These are phyloP conservation scores for Temnopleurus reevesii DNA, from an alignment of 53 echinoderm and acorn worm species.

Conservation along the genomic window DNA sequence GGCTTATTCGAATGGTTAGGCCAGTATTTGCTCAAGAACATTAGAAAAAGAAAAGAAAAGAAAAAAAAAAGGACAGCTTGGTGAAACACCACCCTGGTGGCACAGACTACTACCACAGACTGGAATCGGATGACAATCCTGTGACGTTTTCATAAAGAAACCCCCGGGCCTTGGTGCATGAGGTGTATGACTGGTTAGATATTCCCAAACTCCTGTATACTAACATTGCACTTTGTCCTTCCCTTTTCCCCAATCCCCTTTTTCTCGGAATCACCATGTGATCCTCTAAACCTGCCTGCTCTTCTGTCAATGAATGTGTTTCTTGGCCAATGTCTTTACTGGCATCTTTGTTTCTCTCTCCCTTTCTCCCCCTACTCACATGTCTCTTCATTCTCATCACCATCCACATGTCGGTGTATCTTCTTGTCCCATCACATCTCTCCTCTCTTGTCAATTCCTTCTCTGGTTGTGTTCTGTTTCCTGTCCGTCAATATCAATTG, in stretches of 20 bases:
- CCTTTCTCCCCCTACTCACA: not conserved
- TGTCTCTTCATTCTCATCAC: no score
- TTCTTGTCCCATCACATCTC: not conserved
- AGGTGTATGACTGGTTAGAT: not conserved
- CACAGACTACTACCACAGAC: no score
- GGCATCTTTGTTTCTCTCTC: not conserved
- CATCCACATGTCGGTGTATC: not conserved
- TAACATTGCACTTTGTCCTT: conserved; percentile 43
- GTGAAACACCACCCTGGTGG: no score
- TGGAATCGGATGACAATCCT: no score
- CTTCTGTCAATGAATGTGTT: not conserved
- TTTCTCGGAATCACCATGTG: not conserved
- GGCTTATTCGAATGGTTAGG: not conserved
- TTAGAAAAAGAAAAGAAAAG: not conserved
- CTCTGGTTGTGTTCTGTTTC: no score
- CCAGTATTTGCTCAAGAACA: not conserved
- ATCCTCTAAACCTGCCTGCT: not conserved
- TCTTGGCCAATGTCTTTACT: no score
- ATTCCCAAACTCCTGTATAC: conserved; percentile 51
- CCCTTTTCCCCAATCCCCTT: conserved; percentile 28
- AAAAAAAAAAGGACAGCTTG: not conserved
- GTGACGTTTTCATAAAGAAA: no score
- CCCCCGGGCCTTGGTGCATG: conserved; percentile 35
- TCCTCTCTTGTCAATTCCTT: no score
- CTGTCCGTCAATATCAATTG: no score